A percentile compares a stretch with the other conserved stretches of the same genome.
phyloP scores from a whole-genome alignment of 2,797 vertebrate species.

The Lutjanus argentimaculatus region DNA sequence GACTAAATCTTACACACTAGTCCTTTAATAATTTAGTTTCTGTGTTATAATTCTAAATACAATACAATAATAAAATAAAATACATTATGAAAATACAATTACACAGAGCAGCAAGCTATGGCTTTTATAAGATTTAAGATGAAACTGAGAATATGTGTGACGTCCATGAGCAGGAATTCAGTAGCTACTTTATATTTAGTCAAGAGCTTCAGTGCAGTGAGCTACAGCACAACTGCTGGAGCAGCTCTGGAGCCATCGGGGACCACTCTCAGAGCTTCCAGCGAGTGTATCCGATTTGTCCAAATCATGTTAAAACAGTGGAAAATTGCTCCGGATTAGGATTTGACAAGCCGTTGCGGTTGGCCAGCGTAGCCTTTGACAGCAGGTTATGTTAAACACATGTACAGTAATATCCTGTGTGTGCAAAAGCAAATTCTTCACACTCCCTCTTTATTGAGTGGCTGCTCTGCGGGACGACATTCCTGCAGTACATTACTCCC shows the following conservation, averaged over 20 bases:
- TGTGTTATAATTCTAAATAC: neutral
- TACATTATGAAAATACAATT: neutral
- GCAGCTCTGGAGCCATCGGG: slow-evolving; percentile 28
- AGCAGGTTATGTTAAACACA: slow-evolving; percentile 77
- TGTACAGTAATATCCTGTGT: slow-evolving; percentile 82
- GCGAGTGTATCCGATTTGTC: slow-evolving; percentile 48
- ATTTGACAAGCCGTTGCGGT: slow-evolving; percentile 62
- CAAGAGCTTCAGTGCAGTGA: slow-evolving; percentile 9
- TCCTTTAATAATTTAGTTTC: neutral
- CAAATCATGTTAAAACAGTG: slow-evolving; percentile 67
- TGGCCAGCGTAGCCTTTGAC: slow-evolving; percentile 53
- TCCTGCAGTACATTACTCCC: slow-evolving; percentile 71
- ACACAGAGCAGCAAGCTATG: neutral
- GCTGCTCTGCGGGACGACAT: slow-evolving; percentile 78
- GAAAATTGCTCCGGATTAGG: slow-evolving; percentile 72
- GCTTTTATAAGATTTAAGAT: neutral
- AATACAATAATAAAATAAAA: too few relatives aligned
- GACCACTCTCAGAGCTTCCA: slow-evolving; percentile 30
- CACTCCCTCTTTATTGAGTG: slow-evolving; percentile 80
- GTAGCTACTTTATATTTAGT: slow-evolving; percentile 58
- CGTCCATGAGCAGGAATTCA: slow-evolving; percentile 18
- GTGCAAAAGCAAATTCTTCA: slow-evolving; percentile 78
- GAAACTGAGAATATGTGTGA: slow-evolving; percentile 10
- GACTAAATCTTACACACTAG: too few relatives aligned
- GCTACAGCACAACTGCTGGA: slow-evolving; percentile 35